These are phyloP conservation scores for Lampropteryx suffumata DNA, from an alignment of 2,888 invertebrate species.

Conservation along the genomic window DNA sequence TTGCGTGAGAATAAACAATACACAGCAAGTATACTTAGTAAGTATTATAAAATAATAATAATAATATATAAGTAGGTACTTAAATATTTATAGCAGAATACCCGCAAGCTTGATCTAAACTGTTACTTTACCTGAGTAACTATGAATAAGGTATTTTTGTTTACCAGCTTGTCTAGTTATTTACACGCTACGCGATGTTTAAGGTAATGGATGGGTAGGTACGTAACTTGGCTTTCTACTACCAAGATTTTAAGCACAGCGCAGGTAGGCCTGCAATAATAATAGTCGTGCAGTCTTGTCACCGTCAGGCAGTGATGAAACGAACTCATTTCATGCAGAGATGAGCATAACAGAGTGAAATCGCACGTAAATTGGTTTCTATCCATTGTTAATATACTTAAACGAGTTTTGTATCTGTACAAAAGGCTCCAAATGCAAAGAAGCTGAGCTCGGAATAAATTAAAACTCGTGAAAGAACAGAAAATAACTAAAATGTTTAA, in stretches of 20 bases:
- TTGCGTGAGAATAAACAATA: not conserved
- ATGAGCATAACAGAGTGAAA: conserved; percentile 41
- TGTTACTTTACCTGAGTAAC: not conserved
- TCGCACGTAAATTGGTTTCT: conserved; percentile 29
- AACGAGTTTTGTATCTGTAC: conserved; percentile 25
- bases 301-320: conserved; percentile 40
- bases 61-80: too few species aligned
- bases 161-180: conserved; percentile 8
- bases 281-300: conserved; percentile 38
- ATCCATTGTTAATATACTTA: conserved; percentile 28
- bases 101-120: conserved; percentile 6
- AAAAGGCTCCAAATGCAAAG: conserved; percentile 29
- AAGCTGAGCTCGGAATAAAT: conserved; percentile 45
- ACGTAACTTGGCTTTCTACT: conserved; percentile 30
- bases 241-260: conserved; percentile 29
- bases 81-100: not conserved
- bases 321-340: conserved; percentile 42
- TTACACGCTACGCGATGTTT: conserved; percentile 25
- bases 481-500: conserved; percentile 54
- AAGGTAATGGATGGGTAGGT: conserved; percentile 21
- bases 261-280: conserved; percentile 33
- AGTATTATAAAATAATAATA: too few species aligned
- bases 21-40: too few species aligned
- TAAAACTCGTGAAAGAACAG: conserved; percentile 39
- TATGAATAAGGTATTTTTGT: conserved; percentile 7